Conservation (phyloP, 2,797 vertebrate species). For the Neostethus bicornis region DNA sequence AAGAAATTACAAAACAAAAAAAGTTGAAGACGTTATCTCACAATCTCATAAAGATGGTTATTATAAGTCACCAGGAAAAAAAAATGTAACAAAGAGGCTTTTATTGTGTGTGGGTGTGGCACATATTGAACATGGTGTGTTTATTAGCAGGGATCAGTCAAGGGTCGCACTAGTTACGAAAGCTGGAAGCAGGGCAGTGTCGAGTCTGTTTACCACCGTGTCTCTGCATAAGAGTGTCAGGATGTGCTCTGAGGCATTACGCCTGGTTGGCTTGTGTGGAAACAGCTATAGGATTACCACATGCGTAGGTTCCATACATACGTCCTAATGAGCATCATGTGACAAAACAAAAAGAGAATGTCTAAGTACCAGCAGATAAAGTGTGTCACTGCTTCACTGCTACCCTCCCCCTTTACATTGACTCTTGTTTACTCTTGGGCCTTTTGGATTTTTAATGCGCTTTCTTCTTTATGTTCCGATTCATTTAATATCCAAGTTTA, state of each 20-base stretch:
- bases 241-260: slow-evolving; percentile 28
- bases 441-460: slow-evolving; percentile 19
- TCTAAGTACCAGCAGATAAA: slow-evolving; percentile 18
- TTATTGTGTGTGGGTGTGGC: not conserved
- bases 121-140: slow-evolving; percentile 9
- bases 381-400: slow-evolving; percentile 19
- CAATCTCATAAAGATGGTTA: not conserved
- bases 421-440: slow-evolving; percentile 27
- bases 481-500: not conserved
- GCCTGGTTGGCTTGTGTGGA: slow-evolving; percentile 15
- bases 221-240: slow-evolving; percentile 30
- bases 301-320: slow-evolving; percentile 32
- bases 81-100: slow-evolving; percentile 1
- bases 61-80: not conserved
- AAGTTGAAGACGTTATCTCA: not conserved
- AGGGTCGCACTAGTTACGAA: slow-evolving; percentile 47
- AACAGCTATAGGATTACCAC: slow-evolving; percentile 45
- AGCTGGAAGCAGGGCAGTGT: slow-evolving; percentile 27
- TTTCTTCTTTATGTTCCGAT: slow-evolving; percentile 5
- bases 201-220: slow-evolving; percentile 47
- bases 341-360: slow-evolving; percentile 17
- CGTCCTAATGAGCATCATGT: slow-evolving; percentile 27
- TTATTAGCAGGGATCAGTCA: slow-evolving; percentile 24
- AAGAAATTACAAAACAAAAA: not conserved
- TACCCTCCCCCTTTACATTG: slow-evolving; percentile 32